Evolutionary conservation across 2,113 vertebrate species (phyloP), one percentile per base, ranked within the genome.

Genomic region (Drymodes brunneopygia): DNA sequence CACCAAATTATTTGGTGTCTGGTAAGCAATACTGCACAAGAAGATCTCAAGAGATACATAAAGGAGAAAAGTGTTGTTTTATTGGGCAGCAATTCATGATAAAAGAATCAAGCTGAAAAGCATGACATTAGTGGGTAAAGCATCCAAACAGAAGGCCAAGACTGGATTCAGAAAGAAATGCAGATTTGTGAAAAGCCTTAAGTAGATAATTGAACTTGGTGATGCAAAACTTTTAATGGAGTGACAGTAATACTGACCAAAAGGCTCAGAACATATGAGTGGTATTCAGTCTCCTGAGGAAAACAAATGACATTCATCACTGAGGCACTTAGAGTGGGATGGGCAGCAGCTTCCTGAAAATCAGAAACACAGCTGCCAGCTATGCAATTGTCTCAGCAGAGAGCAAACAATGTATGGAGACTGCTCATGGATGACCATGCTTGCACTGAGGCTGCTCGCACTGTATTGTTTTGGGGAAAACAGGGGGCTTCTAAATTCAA

Each of bases 181-280:
- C 14, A 33, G 45, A 85, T 77, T 58, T 94, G 38, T 83, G 84
- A 82, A 77, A 87, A 94, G 84, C 35, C 50, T 85, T 35, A 70
- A 91, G 88, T 15, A 85, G 38, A 77, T 86, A 95, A 94, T 69
- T 83, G 85, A 88, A 77, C 75, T 73, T 74, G 42, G 27, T 86
- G 67, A 83, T 58, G 58, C 70, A 88, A 86, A 74, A 83, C 72
- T 92, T 94, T 51, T 94, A 86, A 86, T 17, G 56, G 60, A 74
- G 48, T 86, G 38, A 90, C 54, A 61, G 14, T 73, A 92, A 80
- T n/a, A 85, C 12, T 47, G 62, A 83, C 64, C 62, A 91, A 82
- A 93, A 94, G 66, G 50, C 71, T 93, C 67, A 72, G 50, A 87
- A 48, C 0, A 0, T 40, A 53, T 11, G 18, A 62, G 25, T 79